Percentiles rank a stretch among this genome's conserved stretches.
These are phyloP conservation scores for Drosophila prostipennis DNA, from an alignment of 2,888 invertebrate species.

Conservation along the genomic window DNA sequence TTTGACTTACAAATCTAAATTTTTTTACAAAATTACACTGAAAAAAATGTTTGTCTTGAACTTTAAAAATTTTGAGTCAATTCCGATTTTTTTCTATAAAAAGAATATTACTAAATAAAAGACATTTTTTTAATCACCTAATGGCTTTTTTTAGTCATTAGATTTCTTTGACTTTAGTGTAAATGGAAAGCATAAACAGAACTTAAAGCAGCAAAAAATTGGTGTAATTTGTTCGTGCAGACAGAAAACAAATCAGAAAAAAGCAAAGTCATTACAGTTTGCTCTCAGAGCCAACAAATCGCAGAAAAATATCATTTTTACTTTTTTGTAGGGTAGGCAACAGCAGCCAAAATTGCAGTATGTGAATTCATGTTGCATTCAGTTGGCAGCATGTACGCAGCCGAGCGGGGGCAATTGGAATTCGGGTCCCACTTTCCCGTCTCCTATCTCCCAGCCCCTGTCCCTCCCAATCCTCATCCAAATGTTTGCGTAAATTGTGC, in stretches of 20 bases:
- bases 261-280: slow-evolving; percentile 63
- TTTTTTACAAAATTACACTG: too few relatives aligned
- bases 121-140: too few relatives aligned
- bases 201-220: slow-evolving; percentile 12
- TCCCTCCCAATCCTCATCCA: slow-evolving; percentile 1
- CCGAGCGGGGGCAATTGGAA: slow-evolving; percentile 2
- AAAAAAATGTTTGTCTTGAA: too few relatives aligned
- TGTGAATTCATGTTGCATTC: slow-evolving; percentile 33
- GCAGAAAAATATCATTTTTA: slow-evolving; percentile 25
- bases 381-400: slow-evolving; percentile 4
- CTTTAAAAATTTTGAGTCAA: too few relatives aligned
- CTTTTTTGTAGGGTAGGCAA: slow-evolving; percentile 12
- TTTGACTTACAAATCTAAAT: too few relatives aligned
- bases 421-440: slow-evolving; percentile 7
- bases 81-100: too few relatives aligned
- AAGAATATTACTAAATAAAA: too few relatives aligned
- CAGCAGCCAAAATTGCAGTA: slow-evolving; percentile 22
- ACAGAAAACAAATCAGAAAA: slow-evolving; percentile 24
- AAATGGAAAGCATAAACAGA: background rate
- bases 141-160: too few relatives aligned
- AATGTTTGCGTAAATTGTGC: slow-evolving; percentile 75
- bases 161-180: background rate
- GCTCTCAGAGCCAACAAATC: slow-evolving; percentile 42
- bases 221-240: slow-evolving; percentile 51
- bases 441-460: background rate